These are phyloP conservation scores for Antitype chi DNA, from an alignment of 2,888 invertebrate species.

Conservation along the genomic window DNA sequence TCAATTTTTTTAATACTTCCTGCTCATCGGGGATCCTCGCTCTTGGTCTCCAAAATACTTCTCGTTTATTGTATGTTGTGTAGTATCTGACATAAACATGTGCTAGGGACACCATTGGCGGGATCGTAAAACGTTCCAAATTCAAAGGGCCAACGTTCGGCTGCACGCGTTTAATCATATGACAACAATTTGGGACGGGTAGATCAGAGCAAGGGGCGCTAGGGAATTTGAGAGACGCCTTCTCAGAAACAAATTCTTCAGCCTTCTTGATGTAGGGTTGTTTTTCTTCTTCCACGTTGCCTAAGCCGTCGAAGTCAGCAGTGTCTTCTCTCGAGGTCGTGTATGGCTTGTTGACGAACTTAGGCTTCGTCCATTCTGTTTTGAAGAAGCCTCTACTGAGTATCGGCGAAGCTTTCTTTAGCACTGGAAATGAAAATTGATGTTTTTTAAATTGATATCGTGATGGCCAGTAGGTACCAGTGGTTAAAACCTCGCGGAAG, in stretches of 20 bases:
- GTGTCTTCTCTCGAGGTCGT: conserved; percentile 13
- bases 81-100: conserved; percentile 38
- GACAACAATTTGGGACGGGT: conserved; percentile 9
- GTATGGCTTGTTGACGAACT: conserved; percentile 56
- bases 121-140: conserved; percentile 51
- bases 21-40: conserved; percentile 16
- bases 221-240: neutral
- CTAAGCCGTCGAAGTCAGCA: neutral
- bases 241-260: conserved; percentile 1
- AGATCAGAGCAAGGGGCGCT: neutral
- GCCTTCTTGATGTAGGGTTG: neutral
- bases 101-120: conserved; percentile 55
- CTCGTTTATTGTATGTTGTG: neutral
- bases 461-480: neutral
- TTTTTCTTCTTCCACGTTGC: neutral
- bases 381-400: conserved; percentile 57
- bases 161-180: neutral
- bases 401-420: conserved; percentile 55
- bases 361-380: conserved; percentile 64
- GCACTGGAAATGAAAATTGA: conserved; percentile 51
- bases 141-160: conserved; percentile 39
- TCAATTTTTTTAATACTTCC: neutral
- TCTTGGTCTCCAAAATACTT: conserved; percentile 38
- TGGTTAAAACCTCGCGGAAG: neutral
- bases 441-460: neutral